These are phyloP conservation scores for Noturus placidus DNA, from an alignment of 2,113 vertebrate genomes.

Conservation along the genomic window DNA sequence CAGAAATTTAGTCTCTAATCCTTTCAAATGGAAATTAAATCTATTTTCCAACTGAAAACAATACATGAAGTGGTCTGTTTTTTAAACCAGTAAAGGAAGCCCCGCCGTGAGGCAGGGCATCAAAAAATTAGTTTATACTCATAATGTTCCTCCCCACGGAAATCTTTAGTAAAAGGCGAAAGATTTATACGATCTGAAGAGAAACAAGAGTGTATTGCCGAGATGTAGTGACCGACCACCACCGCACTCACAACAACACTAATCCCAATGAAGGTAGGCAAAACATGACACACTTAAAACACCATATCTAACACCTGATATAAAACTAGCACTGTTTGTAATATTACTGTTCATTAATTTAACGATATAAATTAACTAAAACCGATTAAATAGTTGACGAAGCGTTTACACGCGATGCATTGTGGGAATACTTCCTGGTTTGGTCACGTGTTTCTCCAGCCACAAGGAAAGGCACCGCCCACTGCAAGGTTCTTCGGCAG, in stretches of 20 bases:
- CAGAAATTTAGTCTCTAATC: too few species aligned
- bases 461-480: not conserved
- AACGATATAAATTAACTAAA: not conserved
- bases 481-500: not conserved
- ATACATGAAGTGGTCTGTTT: not conserved
- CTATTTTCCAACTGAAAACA: too few species aligned
- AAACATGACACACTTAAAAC: not conserved
- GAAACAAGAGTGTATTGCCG: slow-evolving; percentile 59
- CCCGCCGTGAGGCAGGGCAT: slow-evolving; percentile 42
- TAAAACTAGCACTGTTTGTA: accelerated
- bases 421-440: not conserved
- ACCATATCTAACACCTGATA: accelerated
- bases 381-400: not conserved
- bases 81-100: slow-evolving; percentile 26
- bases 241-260: not conserved
- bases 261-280: slow-evolving; percentile 13
- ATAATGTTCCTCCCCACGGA: slow-evolving; percentile 69
- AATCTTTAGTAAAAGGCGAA: slow-evolving; percentile 76
- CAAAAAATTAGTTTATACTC: slow-evolving; percentile 66
- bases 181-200: slow-evolving; percentile 72
- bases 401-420: not conserved
- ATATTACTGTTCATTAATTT: not conserved
- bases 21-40: too few species aligned
- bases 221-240: accelerated
- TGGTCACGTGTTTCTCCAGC: not conserved